Base-by-base conservation (phyloP, 1,140 invertebrate genomes). In the Mactra quadrangularis region DNA sequence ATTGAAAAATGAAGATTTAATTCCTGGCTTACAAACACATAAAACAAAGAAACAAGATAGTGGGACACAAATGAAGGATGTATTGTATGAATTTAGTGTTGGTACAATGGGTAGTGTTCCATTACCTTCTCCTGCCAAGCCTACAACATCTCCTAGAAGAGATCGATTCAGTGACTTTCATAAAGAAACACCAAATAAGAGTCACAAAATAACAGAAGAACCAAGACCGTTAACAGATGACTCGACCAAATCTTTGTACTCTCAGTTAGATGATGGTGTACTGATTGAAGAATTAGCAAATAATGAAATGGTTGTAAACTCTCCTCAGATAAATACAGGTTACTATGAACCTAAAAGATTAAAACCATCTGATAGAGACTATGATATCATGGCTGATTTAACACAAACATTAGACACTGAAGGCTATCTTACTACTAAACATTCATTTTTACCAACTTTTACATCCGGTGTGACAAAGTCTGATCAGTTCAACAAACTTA, bases 401-500 rank as follows among this genome's bases (percentile, higher is more conserved):
- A 72, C 57, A 41, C 75, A 83, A 31, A 87, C 74, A 35, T 41
- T 83, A 29, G 74, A 78, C 38, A 64, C 38, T 17, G 82, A 86
- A 47, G 68, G 70, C 38, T 77, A 60, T 15, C 35, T 75, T 17
- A 83, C 84, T 22, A 72, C 86, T 50, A 87, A 84, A 72, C 87
- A 90, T 55, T 82, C 79, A n/a, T 88, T 91, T 71, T 25, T 92
- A 25, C 86, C 89, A 29, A 88, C 86, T 55, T 87, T 91, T 68
- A 86, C 84, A 70, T 57, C 83, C 29, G 90, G 89, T 15, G 86
- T 91, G 1, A 93, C 92, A 31, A 92, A 90, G 64, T 85, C 79
- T 71, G 92, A 93, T 78, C 92, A 93, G 71, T 92, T 87, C 77
- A 74, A 77, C 11, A 88, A 87, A 64, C 78, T 91, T 57, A 90